Conservation (phyloP, 2,797 vertebrate species). For the Lindbergichthys nudifrons region DNA sequence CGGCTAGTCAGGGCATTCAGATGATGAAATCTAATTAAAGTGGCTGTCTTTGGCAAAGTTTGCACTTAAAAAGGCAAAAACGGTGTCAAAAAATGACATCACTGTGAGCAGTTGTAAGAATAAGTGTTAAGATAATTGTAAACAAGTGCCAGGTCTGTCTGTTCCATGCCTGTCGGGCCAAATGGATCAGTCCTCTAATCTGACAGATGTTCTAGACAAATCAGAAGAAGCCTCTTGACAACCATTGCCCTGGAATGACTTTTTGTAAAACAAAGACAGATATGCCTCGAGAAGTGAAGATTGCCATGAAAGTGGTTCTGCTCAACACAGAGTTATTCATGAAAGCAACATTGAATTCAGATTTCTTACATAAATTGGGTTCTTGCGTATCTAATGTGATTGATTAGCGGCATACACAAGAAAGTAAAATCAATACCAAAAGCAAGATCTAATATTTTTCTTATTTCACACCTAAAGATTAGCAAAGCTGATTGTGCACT, state of each 20-base stretch:
- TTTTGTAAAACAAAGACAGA: background rate
- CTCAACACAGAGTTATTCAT: background rate
- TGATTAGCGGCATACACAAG: background rate
- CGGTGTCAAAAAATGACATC: constrained; percentile 25
- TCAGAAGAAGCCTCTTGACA: constrained; percentile 24
- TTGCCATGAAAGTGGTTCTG: background rate
- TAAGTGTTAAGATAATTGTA: constrained; percentile 1
- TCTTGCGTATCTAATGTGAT: constrained; percentile 33
- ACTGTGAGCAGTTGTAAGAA: background rate
- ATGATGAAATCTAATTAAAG: constrained; percentile 65
- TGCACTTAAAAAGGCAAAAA: constrained; percentile 6
- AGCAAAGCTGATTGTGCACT: constrained; percentile 30
- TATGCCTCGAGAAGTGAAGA: background rate
- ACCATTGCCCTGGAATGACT: constrained; percentile 18
- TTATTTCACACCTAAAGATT: constrained; percentile 47
- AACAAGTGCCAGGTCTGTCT: constrained; percentile 20
- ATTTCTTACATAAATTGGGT: background rate
- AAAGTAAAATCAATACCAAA: constrained; percentile 35
- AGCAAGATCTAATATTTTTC: constrained; percentile 10
- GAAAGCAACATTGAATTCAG: background rate
- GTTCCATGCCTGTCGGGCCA: constrained; percentile 35
- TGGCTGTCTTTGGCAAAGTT: constrained; percentile 30
- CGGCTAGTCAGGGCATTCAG: constrained; percentile 20
- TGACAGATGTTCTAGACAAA: constrained; percentile 36
- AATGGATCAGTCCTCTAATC: constrained; percentile 39